These are phyloP conservation scores for Tridacna crocea DNA, from an alignment of 2,888 invertebrate species.

Conservation along the genomic window DNA sequence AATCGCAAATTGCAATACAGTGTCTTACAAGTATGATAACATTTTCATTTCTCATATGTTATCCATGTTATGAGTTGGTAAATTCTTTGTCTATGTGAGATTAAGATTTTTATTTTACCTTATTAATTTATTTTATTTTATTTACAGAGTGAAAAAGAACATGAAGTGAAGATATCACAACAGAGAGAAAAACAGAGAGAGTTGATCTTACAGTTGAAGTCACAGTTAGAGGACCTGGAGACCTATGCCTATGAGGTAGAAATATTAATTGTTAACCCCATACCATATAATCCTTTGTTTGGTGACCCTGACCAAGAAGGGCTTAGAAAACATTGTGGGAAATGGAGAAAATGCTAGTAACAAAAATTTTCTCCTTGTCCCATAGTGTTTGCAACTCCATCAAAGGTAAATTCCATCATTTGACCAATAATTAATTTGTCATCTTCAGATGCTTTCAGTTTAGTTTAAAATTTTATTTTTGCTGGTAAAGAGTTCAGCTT, in stretches of 20 bases:
- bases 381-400: neutral
- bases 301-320: neutral
- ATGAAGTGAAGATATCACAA: constrained; percentile 87
- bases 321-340: neutral
- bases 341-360: constrained; percentile 12
- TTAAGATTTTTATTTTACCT: neutral
- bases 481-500: too few species aligned
- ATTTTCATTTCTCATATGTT: too few species aligned
- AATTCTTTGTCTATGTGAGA: too few species aligned
- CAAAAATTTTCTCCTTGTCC: neutral
- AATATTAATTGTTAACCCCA: neutral
- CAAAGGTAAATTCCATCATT: neutral
- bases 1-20: too few species aligned
- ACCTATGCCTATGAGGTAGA: constrained; percentile 92
- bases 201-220: constrained; percentile 94
- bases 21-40: too few species aligned
- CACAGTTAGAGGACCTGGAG: constrained; percentile 96
- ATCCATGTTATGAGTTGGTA: too few species aligned
- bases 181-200: constrained; percentile 90
- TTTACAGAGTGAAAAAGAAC: constrained; percentile 82
- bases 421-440: too few species aligned
- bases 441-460: too few species aligned
- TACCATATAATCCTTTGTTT: neutral
- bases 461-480: too few species aligned
- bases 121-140: neutral